Base-by-base conservation (phyloP, 1,140 invertebrate genomes). In the Drosophila nebulosa region DNA sequence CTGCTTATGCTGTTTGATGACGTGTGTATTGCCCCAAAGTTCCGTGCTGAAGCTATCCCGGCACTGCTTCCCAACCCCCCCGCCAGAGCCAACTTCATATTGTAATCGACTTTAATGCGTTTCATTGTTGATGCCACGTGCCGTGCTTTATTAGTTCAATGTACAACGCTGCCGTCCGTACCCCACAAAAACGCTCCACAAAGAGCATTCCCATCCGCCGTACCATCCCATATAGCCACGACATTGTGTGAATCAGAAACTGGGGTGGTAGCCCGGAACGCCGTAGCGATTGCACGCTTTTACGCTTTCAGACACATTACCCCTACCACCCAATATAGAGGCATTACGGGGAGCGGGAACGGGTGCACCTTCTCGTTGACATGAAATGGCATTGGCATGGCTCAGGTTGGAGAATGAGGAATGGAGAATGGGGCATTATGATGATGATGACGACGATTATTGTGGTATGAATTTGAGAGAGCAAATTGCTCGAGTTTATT, bases 101-200 rank as follows among this genome's bases (percentile, higher is more conserved):
- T 91, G 90, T 91, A 91, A 91, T 91, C 90, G 88, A 91, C 90
- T 91, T 91, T 91, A 91, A 91, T 91, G 90, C 90, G 90, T 91
- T 91, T 88, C 90, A 91, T 91, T 91, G 90, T 91, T 91, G 85
- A 91, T 84, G 90, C 90, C 90, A 91, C 90, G 90, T 91, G 90
- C 78, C 90, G 81, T 74, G 90, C 90, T 91, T 91, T 91, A 91
- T 91, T 91, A 91, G 90, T 91, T 91, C 83, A 85, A 85, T 85
- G 81, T 90, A 90, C 75, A 86, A 77, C 89, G 74, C 27, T 56
- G 62, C 59, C 39, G 14, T 21, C 39, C 39, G 16, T 46, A 42
- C 14, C 5, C 39, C 22, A 56, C 16, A 35, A 46, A 46, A 46
- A 46, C 9, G 39, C 39, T 46, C 58, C 60, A 73, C 77, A 81